These are phyloP conservation scores for Porites cylindrica DNA, from an alignment of 92 coral and sea anemone genomes.

Conservation along the genomic window DNA sequence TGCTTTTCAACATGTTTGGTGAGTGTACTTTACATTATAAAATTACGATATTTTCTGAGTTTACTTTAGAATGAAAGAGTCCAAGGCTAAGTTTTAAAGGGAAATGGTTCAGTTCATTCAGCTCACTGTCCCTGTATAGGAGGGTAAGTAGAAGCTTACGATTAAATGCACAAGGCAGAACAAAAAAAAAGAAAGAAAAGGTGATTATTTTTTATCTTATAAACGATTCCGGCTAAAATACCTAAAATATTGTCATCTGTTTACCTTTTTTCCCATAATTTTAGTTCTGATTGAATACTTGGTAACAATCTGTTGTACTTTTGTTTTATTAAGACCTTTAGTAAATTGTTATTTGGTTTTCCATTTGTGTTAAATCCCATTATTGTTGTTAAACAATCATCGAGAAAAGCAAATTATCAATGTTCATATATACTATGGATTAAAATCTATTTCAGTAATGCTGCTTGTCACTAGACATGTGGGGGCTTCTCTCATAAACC, in stretches of 20 bases:
- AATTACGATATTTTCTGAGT: too few relatives aligned
- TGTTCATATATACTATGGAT: slow-evolving; percentile 14
- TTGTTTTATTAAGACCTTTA: background rate
- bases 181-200: background rate
- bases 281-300: background rate
- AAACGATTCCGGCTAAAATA: background rate
- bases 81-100: slow-evolving; percentile 2
- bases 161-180: slow-evolving; percentile 3
- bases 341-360: background rate
- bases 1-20: too few relatives aligned
- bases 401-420: background rate
- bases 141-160: slow-evolving; percentile 21
- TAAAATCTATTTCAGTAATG: slow-evolving; percentile 22
- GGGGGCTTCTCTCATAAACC: slow-evolving; percentile 41
- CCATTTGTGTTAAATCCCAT: too few relatives aligned
- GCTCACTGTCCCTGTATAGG: slow-evolving; percentile 50
- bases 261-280: background rate
- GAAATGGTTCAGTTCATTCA: slow-evolving; percentile 36
- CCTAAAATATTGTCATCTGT: slow-evolving; percentile 2
- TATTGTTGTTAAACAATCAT: background rate
- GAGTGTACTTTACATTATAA: too few relatives aligned
- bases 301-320: background rate
- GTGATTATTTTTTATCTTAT: background rate
- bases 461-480: slow-evolving; percentile 31
- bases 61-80: too few relatives aligned